Conservation (phyloP, 2,888 invertebrate species). For the Trichogramma dendrolimi region DNA sequence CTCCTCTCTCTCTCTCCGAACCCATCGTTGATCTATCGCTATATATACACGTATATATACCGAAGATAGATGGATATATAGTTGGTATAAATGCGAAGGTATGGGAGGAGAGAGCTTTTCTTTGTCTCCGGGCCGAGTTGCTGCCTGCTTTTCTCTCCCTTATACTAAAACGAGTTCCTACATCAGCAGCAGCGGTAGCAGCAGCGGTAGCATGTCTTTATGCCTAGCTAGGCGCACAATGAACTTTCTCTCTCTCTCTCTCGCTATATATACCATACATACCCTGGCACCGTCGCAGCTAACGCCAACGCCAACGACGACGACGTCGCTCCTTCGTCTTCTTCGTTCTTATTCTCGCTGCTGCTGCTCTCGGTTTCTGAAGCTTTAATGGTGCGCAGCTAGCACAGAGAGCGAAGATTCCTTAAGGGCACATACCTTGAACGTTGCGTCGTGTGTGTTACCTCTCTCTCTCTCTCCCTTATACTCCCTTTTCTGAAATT, state of each 20-base stretch:
- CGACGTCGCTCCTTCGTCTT: not conserved
- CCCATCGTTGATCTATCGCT: too few species aligned
- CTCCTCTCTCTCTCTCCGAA: too few species aligned
- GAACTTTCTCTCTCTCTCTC: slow-evolving; percentile 29
- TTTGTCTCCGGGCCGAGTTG: too few species aligned
- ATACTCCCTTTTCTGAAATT: slow-evolving; percentile 4
- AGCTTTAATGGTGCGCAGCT: slow-evolving; percentile 40
- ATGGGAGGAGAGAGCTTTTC: too few species aligned
- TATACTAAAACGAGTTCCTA: slow-evolving; percentile 43
- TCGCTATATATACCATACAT: not conserved
- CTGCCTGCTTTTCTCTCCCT: slow-evolving; percentile 11
- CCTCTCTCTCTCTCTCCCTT: not conserved
- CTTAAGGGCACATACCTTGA: slow-evolving; percentile 24
- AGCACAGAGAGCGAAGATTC: slow-evolving; percentile 34
- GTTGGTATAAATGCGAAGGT: too few species aligned
- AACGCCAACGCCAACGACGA: too few species aligned
- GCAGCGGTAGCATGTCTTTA: slow-evolving; percentile 36
- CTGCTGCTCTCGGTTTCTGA: slow-evolving; percentile 12
- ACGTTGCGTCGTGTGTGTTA: not conserved
- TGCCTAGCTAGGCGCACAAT: slow-evolving; percentile 36
- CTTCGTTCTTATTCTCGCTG: not conserved
- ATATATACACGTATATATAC: too few species aligned
- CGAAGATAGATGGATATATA: too few species aligned
- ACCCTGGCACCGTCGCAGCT: too few species aligned
- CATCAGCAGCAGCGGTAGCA: slow-evolving; percentile 34